Conservation (phyloP, 2,113 vertebrate genomes). For the Dunckerocampus dactyliophorus region DNA sequence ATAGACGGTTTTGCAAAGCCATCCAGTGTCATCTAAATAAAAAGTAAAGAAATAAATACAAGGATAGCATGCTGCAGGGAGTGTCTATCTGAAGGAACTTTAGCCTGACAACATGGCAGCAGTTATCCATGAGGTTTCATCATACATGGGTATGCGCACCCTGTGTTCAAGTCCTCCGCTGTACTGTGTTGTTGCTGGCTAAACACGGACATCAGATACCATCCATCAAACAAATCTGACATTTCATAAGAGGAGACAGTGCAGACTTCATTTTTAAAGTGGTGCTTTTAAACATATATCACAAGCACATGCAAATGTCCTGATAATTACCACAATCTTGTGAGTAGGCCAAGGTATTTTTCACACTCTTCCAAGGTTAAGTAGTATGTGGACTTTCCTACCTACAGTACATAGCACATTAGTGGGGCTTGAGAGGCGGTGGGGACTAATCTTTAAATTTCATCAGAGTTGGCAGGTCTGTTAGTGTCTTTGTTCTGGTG, state of each 20-base stretch:
- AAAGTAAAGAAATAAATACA: not conserved
- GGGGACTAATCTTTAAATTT: no score
- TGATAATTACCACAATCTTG: conserved; percentile 17
- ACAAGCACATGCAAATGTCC: not conserved
- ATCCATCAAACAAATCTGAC: not conserved
- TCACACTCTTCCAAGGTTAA: conserved; percentile 14
- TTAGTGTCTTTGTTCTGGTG: no score
- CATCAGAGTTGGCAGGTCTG: no score
- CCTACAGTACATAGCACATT: not conserved
- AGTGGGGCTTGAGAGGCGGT: not conserved
- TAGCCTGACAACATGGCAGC: conserved; percentile 17
- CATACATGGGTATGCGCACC: conserved; percentile 11
- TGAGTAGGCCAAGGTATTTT: conserved; percentile 7
- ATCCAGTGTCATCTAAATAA: conserved; percentile 1
- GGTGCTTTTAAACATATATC: not conserved
- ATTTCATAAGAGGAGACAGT: not conserved
- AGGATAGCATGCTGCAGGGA: not conserved
- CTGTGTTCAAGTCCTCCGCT: conserved; percentile 16
- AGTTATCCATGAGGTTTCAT: conserved; percentile 40
- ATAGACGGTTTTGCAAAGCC: not conserved
- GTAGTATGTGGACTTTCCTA: not conserved
- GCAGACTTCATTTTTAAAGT: not conserved
- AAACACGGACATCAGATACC: conserved; percentile 2
- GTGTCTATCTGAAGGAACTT: conserved; percentile 30
- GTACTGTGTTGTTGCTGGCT: not conserved